Evolutionary conservation across 37 sponge, comb jelly and placozoan species (phyloP).

Genomic region (Petrosia ficiformis): DNA sequence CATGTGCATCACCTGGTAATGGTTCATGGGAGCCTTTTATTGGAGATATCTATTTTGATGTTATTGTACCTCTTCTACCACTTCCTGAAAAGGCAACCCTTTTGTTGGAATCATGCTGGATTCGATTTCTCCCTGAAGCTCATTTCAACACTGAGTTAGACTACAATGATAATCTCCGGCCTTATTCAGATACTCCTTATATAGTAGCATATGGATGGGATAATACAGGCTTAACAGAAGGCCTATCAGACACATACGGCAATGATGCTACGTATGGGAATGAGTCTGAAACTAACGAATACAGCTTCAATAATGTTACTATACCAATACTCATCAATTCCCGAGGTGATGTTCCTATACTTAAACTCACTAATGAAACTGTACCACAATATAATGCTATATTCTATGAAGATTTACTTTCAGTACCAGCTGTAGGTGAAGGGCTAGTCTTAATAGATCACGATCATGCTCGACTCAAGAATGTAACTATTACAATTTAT

Average conservation of each 20-base stretch:
- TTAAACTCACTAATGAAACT: constrained; percentile 54
- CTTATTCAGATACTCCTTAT: constrained; percentile 59
- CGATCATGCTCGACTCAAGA: constrained; percentile 66
- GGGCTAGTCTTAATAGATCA: constrained; percentile 64
- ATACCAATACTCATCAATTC: constrained; percentile 49
- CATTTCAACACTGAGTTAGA: constrained; percentile 83
- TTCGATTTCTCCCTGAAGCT: constrained; percentile 69
- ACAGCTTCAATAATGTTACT: constrained; percentile 27
- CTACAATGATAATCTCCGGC: constrained; percentile 32
- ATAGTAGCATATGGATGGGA: constrained; percentile 79
- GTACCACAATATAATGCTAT: constrained; percentile 16
- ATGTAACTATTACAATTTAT: constrained; percentile 74
- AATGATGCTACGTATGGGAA: constrained; percentile 68
- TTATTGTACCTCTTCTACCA: constrained; percentile 62
- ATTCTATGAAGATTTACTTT: constrained; percentile 60
- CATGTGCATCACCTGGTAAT: constrained; percentile 40
- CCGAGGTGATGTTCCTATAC: constrained; percentile 59
- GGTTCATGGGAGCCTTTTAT: constrained; percentile 68
- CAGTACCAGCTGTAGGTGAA: constrained; percentile 60
- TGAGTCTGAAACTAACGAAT: constrained; percentile 61
- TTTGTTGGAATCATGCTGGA: constrained; percentile 62
- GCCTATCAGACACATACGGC: constrained; percentile 74
- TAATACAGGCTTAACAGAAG: constrained; percentile 70
- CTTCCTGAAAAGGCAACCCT: constrained; percentile 73
- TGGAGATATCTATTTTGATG: constrained; percentile 70